phyloP scores from a whole-genome alignment of 2,888 invertebrate genomes.

The Chymomyza fuscimana region DNA sequence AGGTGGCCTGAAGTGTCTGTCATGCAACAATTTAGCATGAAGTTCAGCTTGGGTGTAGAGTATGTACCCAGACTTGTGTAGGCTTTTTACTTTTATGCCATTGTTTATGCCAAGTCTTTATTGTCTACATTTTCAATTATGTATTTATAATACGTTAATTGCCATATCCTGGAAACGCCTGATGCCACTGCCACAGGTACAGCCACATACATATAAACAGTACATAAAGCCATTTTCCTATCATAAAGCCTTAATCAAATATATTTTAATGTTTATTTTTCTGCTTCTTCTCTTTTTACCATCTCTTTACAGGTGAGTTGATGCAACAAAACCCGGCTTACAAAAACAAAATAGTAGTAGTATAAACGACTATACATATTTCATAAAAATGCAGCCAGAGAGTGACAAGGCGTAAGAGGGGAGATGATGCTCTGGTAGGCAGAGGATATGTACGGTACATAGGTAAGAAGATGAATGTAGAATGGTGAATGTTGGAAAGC shows the following conservation, averaged over 20 bases:
- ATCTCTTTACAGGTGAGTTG: slow-evolving; percentile 69
- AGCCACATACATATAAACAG: slow-evolving; percentile 51
- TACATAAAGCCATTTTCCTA: neutral
- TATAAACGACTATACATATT: slow-evolving; percentile 34
- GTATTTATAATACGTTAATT: slow-evolving; percentile 49
- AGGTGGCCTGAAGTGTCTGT: neutral
- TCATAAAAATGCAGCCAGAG: slow-evolving; percentile 50
- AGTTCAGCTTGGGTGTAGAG: neutral
- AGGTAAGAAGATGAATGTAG: neutral
- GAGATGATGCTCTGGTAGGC: neutral
- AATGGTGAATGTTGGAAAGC: no score
- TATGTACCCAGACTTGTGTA: slow-evolving; percentile 14
- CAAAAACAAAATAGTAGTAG: slow-evolving; percentile 11
- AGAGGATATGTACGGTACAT: neutral
- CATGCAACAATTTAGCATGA: slow-evolving; percentile 15
- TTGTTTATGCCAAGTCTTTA: neutral
- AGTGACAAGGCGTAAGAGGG: neutral
- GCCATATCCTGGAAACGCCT: slow-evolving; percentile 32
- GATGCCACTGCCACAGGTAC: slow-evolving; percentile 4
- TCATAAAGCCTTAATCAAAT: slow-evolving; percentile 60
- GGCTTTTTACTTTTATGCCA: neutral
- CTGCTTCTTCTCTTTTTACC: slow-evolving; percentile 31
- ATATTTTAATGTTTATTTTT: slow-evolving; percentile 67
- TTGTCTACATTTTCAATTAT: slow-evolving; percentile 48
- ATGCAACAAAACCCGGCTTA: slow-evolving; percentile 31